Percentiles rank a stretch among this genome's conserved stretches.
These are phyloP conservation scores for Natator depressus DNA, from an alignment of 2,113 vertebrate genomes.

Conservation along the genomic window DNA sequence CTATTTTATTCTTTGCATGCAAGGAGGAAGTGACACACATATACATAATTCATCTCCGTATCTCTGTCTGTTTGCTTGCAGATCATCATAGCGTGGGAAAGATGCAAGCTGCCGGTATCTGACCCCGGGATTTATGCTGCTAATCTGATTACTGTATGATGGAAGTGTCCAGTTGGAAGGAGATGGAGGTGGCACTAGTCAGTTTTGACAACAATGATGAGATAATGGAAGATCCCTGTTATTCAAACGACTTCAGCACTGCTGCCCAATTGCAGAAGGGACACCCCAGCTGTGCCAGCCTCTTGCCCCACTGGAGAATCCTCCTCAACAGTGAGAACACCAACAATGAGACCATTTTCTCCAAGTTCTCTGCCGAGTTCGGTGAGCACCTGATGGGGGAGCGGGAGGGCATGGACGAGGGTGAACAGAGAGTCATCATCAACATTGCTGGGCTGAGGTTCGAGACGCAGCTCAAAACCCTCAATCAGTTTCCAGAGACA, in stretches of 20 bases:
- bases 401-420: conserved; percentile 83
- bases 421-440: conserved; percentile 92
- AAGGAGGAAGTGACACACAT: fast-evolving
- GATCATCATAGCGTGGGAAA: conserved; percentile 58
- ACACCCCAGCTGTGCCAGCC: conserved; percentile 80
- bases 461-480: conserved; percentile 92
- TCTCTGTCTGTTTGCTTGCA: conserved; percentile 58
- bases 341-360: conserved; percentile 87
- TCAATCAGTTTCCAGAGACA: conserved; percentile 93
- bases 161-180: conserved; percentile 81
- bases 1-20: background rate
- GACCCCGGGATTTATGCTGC: conserved; percentile 60
- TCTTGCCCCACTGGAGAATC: conserved; percentile 89
- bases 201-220: conserved; percentile 88
- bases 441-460: conserved; percentile 96
- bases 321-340: conserved; percentile 83
- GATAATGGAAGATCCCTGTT: conserved; percentile 84
- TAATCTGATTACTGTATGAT: conserved; percentile 73
- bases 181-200: conserved; percentile 93
- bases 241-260: conserved; percentile 75
- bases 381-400: conserved; percentile 85
- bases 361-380: conserved; percentile 84
- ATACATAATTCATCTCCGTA: conserved; percentile 1
- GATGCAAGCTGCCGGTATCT: conserved; percentile 13
- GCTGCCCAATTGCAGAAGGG: conserved; percentile 67